phyloP scores from a whole-genome alignment of 1,140 invertebrate genomes.

The Pseudomyrmex gracilis region DNA sequence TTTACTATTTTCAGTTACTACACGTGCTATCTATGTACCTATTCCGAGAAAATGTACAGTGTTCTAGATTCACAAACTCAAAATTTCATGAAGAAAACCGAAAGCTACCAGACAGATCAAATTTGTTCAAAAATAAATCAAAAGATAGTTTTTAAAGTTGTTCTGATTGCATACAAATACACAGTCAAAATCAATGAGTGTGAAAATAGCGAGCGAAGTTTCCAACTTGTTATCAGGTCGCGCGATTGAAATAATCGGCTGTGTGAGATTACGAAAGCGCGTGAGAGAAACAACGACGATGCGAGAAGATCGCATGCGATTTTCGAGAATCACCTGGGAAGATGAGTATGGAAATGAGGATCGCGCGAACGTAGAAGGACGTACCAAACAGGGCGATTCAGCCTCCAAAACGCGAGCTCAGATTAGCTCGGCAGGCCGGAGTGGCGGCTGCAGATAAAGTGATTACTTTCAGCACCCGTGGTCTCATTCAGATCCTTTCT shows the following conservation, averaged over 20 bases:
- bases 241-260: constrained; percentile 32
- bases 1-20: background rate
- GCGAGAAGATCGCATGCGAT: constrained; percentile 35
- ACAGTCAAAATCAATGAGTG: background rate
- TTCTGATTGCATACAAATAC: too few species aligned
- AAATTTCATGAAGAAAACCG: background rate
- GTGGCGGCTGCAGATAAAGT: constrained; percentile 77
- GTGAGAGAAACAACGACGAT: background rate
- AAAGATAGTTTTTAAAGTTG: too few species aligned
- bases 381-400: constrained; percentile 58
- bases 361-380: constrained; percentile 15
- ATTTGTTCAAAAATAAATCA: too few species aligned
- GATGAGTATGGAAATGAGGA: constrained; percentile 68
- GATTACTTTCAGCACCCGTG: constrained; percentile 75
- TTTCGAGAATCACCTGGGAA: constrained; percentile 59
- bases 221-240: constrained; percentile 12
- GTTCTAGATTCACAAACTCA: constrained; percentile 6
- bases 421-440: constrained; percentile 68
- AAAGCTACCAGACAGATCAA: too few species aligned
- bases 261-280: constrained; percentile 27
- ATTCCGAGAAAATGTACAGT: background rate
- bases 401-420: constrained; percentile 63
- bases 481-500: constrained; percentile 78
- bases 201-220: constrained; percentile 8
- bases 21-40: too few species aligned